phyloP scores from a whole-genome alignment of 2,797 vertebrate genomes.

The Mormyrus hasselquistii region DNA sequence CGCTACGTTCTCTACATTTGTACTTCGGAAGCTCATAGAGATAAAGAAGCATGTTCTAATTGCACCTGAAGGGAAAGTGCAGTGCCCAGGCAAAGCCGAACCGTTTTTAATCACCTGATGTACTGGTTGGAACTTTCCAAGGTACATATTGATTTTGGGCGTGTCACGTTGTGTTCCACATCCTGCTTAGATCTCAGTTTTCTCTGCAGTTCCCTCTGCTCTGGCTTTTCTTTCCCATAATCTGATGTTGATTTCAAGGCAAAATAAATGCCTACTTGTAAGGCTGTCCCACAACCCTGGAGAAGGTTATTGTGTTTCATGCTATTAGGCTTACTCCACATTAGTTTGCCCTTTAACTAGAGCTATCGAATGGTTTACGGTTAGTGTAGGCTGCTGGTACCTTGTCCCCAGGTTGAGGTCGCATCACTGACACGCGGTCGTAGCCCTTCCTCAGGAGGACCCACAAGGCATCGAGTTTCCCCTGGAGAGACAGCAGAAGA shows the following conservation, averaged over 20 bases:
- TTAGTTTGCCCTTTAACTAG: neutral
- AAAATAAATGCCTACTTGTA: neutral
- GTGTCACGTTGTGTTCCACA: neutral
- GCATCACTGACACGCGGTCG: constrained; percentile 92
- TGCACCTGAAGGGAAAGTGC: neutral
- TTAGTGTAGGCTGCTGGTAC: constrained; percentile 53
- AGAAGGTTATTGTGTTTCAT: too few species aligned
- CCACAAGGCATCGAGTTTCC: constrained; percentile 91
- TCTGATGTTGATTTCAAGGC: neutral
- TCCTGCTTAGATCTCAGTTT: neutral
- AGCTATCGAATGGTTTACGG: neutral
- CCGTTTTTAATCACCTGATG: neutral
- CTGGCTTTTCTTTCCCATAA: neutral
- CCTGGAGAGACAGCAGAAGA: constrained; percentile 55
- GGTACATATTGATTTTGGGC: neutral
- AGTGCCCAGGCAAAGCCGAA: neutral
- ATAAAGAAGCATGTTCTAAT: neutral
- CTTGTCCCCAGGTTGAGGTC: constrained; percentile 93
- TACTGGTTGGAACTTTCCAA: neutral
- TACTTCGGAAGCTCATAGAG: neutral
- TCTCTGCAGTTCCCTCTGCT: neutral
- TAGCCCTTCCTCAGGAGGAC: constrained; percentile 86
- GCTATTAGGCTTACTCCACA: neutral
- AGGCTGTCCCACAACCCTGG: neutral
- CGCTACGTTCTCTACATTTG: neutral